Base-by-base conservation (phyloP, 2,888 invertebrate species). In the Cephonodes hylas region DNA sequence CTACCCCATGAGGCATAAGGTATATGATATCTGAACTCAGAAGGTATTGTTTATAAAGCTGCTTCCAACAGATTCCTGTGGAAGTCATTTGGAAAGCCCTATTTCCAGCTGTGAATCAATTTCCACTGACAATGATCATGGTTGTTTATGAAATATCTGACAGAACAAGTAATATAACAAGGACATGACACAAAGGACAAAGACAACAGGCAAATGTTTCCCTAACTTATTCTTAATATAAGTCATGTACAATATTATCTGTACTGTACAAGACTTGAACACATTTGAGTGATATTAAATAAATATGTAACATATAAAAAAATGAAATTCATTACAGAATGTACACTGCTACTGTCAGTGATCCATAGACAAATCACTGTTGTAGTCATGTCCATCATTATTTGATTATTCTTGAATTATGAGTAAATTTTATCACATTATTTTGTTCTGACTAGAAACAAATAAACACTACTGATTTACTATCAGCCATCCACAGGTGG, bases 401-500 rank as follows among this genome's bases (percentile, higher is more conserved):
- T n/a, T 57, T 5, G 22, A 22, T 15, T 6, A 48, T 25, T 34
- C 60, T 60, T 48, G 38, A 15, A 38, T 25, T 46, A 48, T 48
- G 10, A 48, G 18, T 48, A 60, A 65, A 66, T 71, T 63, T 68
- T 77, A 81, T 76, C 75, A 79, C 81, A 77, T 74, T 73, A 70
- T 73, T 72, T 71, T 73, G 65, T 72, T 72, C 77, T 73, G 82
- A 81, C 80, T 81, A 80, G 80, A 76, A 74, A 72, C 71, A 63
- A 63, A 56, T 58, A 66, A 61, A 64, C 18, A n/a, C 13, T 60
- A 48, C 15, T 57, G 42, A 45, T 31, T 44, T 20, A 42, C 27
- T 59, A 93, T 96, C 95, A 98, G 92, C 99, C 99, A 94, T 99
- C 98, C 80, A 98, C 88, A n/a, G 99, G 99, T 68, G 96, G 96